phyloP scores from a whole-genome alignment of 2,113 vertebrate species.

The Rhynchomys soricoides region DNA sequence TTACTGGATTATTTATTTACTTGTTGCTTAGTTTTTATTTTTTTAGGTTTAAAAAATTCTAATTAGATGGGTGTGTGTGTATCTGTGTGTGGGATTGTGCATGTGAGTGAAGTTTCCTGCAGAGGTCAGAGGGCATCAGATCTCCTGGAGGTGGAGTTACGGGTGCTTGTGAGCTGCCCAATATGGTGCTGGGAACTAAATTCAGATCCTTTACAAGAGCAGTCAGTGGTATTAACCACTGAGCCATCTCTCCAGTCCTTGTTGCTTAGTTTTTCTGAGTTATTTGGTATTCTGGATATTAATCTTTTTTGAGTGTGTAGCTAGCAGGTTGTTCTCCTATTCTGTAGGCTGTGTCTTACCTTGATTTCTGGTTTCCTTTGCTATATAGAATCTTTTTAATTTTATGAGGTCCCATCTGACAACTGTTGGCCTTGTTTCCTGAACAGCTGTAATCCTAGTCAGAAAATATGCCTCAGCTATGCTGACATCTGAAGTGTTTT shows the following conservation, averaged over 20 bases:
- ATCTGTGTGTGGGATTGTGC: neutral
- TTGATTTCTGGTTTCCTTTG: neutral
- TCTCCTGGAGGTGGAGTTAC: neutral
- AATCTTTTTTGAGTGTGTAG: neutral
- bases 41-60: neutral
- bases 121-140: neutral
- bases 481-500: neutral
- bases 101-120: neutral
- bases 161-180: neutral
- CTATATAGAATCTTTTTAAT: neutral
- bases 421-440: neutral
- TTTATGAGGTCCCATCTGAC: neutral
- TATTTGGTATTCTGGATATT: neutral
- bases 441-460: neutral
- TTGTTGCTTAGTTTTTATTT: neutral
- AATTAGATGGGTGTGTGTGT: neutral
- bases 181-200: neutral
- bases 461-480: neutral
- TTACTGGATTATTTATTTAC: neutral
- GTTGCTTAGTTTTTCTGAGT: neutral
- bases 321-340: neutral
- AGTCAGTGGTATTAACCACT: neutral
- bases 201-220: neutral
- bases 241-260: neutral
- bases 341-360: neutral